Evolutionary conservation across 1,140 invertebrate genomes (phyloP), one percentile per base, ranked within the genome.

Genomic region (Dendrolimus punctatus): DNA sequence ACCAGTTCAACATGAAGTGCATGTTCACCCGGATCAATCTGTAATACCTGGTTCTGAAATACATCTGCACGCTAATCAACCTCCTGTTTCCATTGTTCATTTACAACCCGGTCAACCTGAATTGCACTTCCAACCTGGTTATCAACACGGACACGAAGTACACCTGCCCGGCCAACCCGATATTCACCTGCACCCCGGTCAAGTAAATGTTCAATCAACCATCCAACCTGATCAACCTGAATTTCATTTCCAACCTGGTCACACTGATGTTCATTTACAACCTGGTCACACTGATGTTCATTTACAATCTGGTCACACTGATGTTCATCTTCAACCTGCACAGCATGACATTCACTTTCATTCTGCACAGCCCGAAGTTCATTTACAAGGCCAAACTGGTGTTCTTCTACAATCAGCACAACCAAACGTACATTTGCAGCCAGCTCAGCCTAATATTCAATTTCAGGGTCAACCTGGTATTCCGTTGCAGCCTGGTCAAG

Each of bases 301-400:
- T n/a, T 23, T 59, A 5, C 60, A 66, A 40, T 44, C 55, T 7
- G 51, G 42, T 6, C 60, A 63, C 48, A 55, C 61, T 6, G 53
- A 45, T 10, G 10, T 64, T 4, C 62, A 64, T 23, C 23, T 60
- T 6, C 60, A 66, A 6, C 48, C 47, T 4, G 54, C 39, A 10
- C 59, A 61, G 39, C 51, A 51, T 9, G 57, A 59, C 6, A 38
- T 51, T 4, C 57, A 59, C 44, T 39, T 59, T 8, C 48, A 55
- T 6, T 49, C 53, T 10, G 48, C 6, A n/a, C 57, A 59, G 10
- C 52, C 52, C 38, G 43, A 42, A 10, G 43, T 58, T 8, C 57
- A 53, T 39, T 8, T 50, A 5, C 54, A 56, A 23, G 23, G 23
- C 23, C 23, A 23, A 23, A 1, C 23, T 23, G 23, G 23, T 2